Evolutionary conservation across 2,888 invertebrate species (phyloP).

Genomic region (Metopia argyrocephala): DNA sequence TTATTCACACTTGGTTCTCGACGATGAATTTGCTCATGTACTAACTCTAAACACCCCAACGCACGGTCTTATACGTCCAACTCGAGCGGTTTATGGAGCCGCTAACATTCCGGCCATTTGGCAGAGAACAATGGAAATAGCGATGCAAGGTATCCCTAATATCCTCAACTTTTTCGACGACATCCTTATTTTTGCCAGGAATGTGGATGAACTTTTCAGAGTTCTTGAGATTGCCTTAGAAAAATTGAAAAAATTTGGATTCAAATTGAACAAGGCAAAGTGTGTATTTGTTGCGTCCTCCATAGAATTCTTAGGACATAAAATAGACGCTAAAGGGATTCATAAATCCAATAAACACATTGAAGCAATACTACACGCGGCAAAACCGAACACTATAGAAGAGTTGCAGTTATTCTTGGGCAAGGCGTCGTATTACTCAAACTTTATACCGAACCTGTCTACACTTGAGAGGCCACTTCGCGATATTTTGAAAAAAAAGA

Average conservation of each 20-base stretch:
- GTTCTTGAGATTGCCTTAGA: slow-evolving; percentile 8
- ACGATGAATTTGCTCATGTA: too few species aligned
- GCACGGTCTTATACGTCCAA: too few species aligned
- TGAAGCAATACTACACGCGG: slow-evolving; percentile 41
- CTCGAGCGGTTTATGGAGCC: too few species aligned
- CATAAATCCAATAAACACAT: slow-evolving; percentile 51
- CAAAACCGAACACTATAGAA: slow-evolving; percentile 26
- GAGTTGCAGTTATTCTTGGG: slow-evolving; percentile 23
- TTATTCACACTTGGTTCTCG: slow-evolving; percentile 49
- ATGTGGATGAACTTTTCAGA: too few species aligned
- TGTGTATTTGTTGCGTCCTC: slow-evolving; percentile 43
- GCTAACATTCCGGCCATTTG: slow-evolving; percentile 54
- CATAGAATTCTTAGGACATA: slow-evolving; percentile 50
- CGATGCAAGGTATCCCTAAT: too few species aligned
- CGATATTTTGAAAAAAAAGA: background rate
- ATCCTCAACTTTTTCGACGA: too few species aligned
- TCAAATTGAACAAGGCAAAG: slow-evolving; percentile 28
- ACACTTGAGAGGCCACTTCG: background rate
- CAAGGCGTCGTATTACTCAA: slow-evolving; percentile 1
- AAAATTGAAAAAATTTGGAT: background rate
- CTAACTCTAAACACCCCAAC: too few species aligned
- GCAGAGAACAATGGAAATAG: too few species aligned
- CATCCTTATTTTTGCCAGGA: too few species aligned
- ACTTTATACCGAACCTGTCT: slow-evolving; percentile 8
- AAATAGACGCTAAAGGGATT: slow-evolving; percentile 32